phyloP scores from a whole-genome alignment of 1,140 invertebrate genomes.

The Piezodorus guildinii region DNA sequence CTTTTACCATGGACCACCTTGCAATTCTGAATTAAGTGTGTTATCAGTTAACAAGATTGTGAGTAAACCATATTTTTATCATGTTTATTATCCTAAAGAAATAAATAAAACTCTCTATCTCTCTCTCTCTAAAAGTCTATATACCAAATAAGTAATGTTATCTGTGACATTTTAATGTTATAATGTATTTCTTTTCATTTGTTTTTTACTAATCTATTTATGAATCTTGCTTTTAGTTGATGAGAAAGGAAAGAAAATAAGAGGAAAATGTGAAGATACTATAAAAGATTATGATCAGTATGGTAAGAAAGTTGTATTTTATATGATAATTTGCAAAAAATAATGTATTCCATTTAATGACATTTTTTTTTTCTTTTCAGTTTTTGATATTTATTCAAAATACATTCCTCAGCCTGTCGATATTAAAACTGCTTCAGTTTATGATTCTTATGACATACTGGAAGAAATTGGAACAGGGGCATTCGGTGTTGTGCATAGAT shows the following conservation, averaged over 20 bases:
- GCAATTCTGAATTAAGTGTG: too few species aligned
- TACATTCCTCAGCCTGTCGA: conserved; percentile 94
- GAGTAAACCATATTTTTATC: too few species aligned
- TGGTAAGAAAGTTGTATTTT: conserved; percentile 36
- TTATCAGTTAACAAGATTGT: too few species aligned
- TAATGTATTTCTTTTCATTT: neutral
- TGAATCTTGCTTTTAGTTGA: conserved; percentile 48
- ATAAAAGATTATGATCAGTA: conserved; percentile 94
- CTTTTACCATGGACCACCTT: too few species aligned
- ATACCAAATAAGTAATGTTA: too few species aligned
- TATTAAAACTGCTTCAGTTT: conserved; percentile 86
- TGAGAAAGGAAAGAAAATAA: conserved; percentile 82
- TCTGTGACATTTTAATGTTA: too few species aligned
- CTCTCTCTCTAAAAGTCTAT: too few species aligned
- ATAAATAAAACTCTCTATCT: too few species aligned
- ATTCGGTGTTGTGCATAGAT: conserved; percentile 96
- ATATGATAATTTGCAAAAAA: conserved; percentile 6
- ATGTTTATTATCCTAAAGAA: too few species aligned
- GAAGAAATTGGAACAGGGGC: conserved; percentile 99
- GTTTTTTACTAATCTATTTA: neutral
- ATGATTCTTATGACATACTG: conserved; percentile 96
- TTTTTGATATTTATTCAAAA: conserved; percentile 95
- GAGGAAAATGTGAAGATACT: conserved; percentile 78
- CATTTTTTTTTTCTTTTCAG: conserved; percentile 36
- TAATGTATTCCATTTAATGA: neutral